Percentiles rank a stretch among this genome's conserved stretches.
These are phyloP conservation scores for Lacanobia oleracea DNA, from an alignment of 2,888 invertebrate species.

Conservation along the genomic window DNA sequence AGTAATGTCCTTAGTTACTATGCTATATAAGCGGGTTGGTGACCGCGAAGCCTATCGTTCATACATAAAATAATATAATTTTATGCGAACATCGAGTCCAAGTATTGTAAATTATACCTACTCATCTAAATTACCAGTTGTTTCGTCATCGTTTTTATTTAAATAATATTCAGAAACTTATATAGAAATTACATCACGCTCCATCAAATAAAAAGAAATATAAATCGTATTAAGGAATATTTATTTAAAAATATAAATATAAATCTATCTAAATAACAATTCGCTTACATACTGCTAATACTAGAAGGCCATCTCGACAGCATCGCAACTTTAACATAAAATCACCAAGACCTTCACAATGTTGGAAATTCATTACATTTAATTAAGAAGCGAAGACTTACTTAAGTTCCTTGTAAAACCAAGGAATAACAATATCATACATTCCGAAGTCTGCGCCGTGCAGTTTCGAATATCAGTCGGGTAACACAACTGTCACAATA, in stretches of 20 bases:
- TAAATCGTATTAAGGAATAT: constrained; percentile 77
- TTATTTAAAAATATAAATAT: constrained; percentile 79
- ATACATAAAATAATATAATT: constrained; percentile 43
- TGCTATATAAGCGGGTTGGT: constrained; percentile 36
- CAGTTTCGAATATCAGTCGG: constrained; percentile 89
- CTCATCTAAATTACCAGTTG: constrained; percentile 29
- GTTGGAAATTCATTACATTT: constrained; percentile 70
- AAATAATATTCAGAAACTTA: constrained; percentile 26
- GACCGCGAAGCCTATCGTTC: constrained; percentile 35
- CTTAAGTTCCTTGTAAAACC: constrained; percentile 89
- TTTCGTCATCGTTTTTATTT: constrained; percentile 41
- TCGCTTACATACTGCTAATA: constrained; percentile 83
- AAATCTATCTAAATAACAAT: constrained; percentile 83
- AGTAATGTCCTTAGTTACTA: constrained; percentile 25
- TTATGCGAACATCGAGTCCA: constrained; percentile 44
- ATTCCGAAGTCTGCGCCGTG: constrained; percentile 81
- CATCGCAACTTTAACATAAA: constrained; percentile 79
- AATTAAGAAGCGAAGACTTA: constrained; percentile 69
- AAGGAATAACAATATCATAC: constrained; percentile 88
- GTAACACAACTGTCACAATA: constrained; percentile 88
- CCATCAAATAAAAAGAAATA: constrained; percentile 63
- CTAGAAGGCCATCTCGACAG: constrained; percentile 88
- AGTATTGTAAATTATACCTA: constrained; percentile 36
- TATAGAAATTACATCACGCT: constrained; percentile 47
- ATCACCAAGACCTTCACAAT: constrained; percentile 82